Evolutionary conservation across 2,797 vertebrate genomes (phyloP), one percentile per base, ranked within the genome.

Genomic region (Bucorvus abyssinicus): DNA sequence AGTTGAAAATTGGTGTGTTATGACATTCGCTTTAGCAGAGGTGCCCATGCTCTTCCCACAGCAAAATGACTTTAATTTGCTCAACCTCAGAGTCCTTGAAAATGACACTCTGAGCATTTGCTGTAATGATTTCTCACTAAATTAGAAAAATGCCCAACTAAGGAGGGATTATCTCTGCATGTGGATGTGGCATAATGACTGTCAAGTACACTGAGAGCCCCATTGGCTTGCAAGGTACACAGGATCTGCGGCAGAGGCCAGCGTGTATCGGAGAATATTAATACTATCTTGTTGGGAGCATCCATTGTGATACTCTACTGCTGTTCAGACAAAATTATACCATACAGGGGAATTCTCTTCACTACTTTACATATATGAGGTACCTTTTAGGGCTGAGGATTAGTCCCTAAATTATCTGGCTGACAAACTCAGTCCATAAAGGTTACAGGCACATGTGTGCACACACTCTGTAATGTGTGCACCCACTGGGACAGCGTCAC

Each of bases 141-240:
- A 97, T 97, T 96, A 97, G 96, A 96, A 96, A 97, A 97, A 96
- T 96, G 95, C 92, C 87, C 96, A 97, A 97, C 96, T 97, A 97
- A 97, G 96, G 96, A 96, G 93, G 92, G 94, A 97, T 97, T 97
- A 97, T 96, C 89, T 96, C 95, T 95, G 94, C 87, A 94, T 97
- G 94, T 93, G 93, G 95, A 97, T 97, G 95, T 84, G 92, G 91
- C 92, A 91, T 97, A 96, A 97, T 97, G 94, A 96, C 94, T 96
- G 91, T 96, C 94, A 87, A 97, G 96, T 96, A 87, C 92, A 91
- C 95, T 96, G 94, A 96, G 95, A 96, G 96, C 93, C 94, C 95
- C 96, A 87, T 60, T 90, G 96, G 94, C 96, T 95, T 92, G 89
- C 84, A 83, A 95, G 92, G 93, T 85, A 78, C 91, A 78, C 47